Percentiles rank a stretch among this genome's conserved stretches.
Evolutionary conservation across 2,888 invertebrate species (phyloP).

Genomic region (Cartodere bifasciata): DNA sequence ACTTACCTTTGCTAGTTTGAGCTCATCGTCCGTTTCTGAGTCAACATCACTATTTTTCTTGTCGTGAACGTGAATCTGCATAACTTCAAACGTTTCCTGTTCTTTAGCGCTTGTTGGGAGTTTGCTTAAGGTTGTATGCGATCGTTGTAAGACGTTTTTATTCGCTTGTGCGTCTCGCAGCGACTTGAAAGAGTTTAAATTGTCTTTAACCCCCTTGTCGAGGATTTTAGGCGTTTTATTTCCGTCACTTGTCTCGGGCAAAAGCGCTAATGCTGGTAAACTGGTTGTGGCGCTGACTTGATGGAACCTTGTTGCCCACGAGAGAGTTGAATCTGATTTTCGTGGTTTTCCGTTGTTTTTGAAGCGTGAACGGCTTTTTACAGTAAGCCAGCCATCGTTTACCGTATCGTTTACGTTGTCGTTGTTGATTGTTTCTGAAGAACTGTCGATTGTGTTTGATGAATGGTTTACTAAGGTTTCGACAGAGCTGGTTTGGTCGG

Average conservation of each 20-base stretch:
- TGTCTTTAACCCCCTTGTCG: slow-evolving; percentile 31
- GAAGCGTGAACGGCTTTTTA: slow-evolving; percentile 57
- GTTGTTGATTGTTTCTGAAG: slow-evolving; percentile 43
- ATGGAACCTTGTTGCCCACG: slow-evolving; percentile 63
- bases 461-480: slow-evolving; percentile 32
- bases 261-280: slow-evolving; percentile 53
- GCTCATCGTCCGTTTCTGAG: slow-evolving; percentile 47
- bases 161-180: slow-evolving; percentile 15
- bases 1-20: too few relatives aligned
- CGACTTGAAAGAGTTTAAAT: slow-evolving; percentile 29
- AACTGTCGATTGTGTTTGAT: slow-evolving; percentile 37
- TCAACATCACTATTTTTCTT: slow-evolving; percentile 47
- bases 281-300: slow-evolving; percentile 76
- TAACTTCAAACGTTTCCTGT: slow-evolving; percentile 22
- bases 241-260: slow-evolving; percentile 28
- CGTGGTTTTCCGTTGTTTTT: slow-evolving; percentile 38
- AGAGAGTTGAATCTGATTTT: slow-evolving; percentile 35
- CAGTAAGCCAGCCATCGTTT: slow-evolving; percentile 82
- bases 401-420: slow-evolving; percentile 33
- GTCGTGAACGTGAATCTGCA: slow-evolving; percentile 7
- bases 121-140: slow-evolving; percentile 31
- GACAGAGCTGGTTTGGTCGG: slow-evolving; percentile 28
- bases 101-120: slow-evolving; percentile 22
- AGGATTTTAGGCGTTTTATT: slow-evolving; percentile 21
- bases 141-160: slow-evolving; percentile 23